phyloP scores from a whole-genome alignment of 2,113 vertebrate species.

The Pachycephala philippinensis region DNA sequence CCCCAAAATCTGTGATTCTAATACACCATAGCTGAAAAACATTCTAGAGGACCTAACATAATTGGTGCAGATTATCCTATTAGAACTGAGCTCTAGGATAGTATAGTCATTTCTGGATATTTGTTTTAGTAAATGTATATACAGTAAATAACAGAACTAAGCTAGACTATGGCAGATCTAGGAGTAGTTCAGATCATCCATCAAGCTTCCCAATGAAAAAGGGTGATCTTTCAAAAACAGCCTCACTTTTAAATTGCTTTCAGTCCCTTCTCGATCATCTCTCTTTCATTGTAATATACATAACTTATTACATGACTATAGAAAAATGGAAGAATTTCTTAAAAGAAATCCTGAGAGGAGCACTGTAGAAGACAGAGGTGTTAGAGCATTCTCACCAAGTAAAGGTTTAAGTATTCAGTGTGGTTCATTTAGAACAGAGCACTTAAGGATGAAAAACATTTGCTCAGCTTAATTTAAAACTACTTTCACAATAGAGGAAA shows the following conservation, averaged over 20 bases:
- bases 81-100: background rate
- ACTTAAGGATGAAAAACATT: background rate
- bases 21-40: background rate
- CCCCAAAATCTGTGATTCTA: background rate
- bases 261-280: background rate
- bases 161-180: background rate
- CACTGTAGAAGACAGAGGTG: background rate
- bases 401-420: background rate
- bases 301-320: background rate
- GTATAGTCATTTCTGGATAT: background rate
- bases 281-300: background rate
- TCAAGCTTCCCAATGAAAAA: background rate
- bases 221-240: background rate
- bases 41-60: background rate
- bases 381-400: background rate
- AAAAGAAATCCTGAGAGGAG: background rate
- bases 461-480: background rate
- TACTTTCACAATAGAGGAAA: background rate
- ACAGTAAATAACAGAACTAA: background rate
- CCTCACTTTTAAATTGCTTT: background rate
- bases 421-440: background rate
- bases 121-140: background rate
- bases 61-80: background rate
- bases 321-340: background rate
- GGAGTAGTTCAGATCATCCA: background rate